These are phyloP conservation scores for Coenonympha glycerion DNA, from an alignment of 2,888 invertebrate genomes.

Conservation along the genomic window DNA sequence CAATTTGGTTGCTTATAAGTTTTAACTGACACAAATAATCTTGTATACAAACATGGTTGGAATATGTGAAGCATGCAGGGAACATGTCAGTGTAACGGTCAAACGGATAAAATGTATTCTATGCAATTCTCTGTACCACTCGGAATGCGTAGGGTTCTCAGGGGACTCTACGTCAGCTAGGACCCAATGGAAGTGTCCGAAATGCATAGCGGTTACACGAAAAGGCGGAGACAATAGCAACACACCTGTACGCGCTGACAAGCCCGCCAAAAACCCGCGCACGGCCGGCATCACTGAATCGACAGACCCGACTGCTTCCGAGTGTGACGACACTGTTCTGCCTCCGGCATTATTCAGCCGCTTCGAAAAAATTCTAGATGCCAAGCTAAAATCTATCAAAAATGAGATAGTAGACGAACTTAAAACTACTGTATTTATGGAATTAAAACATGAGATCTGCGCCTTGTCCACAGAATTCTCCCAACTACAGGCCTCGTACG, in stretches of 20 bases:
- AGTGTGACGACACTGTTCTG: background rate
- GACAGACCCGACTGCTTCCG: background rate
- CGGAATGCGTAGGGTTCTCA: constrained; percentile 5
- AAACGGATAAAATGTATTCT: constrained; percentile 4
- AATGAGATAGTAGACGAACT: constrained; percentile 3
- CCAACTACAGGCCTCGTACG: constrained; percentile 1
- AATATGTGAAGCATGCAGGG: constrained; percentile 8
- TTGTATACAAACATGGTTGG: background rate
- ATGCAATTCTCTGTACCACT: constrained; percentile 3
- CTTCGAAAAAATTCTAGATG: background rate
- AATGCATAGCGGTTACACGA: background rate
- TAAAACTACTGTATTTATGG: background rate
- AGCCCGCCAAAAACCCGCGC: background rate
- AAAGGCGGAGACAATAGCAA: constrained; percentile 12
- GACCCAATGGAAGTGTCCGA: constrained; percentile 9
- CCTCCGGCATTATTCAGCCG: background rate
- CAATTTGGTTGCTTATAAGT: too few species aligned
- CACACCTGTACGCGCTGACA: constrained; percentile 1
- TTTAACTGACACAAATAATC: too few species aligned
- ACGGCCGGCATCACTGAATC: background rate
- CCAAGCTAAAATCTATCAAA: constrained; percentile 5
- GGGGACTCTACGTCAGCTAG: background rate
- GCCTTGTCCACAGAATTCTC: too few species aligned
- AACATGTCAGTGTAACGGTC: too few species aligned
- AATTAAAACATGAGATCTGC: constrained; percentile 3